A percentile compares a stretch with the other conserved stretches of the same genome.
phyloP scores from a whole-genome alignment of 2,797 vertebrate species.

The Microctenopoma steveboyesi region DNA sequence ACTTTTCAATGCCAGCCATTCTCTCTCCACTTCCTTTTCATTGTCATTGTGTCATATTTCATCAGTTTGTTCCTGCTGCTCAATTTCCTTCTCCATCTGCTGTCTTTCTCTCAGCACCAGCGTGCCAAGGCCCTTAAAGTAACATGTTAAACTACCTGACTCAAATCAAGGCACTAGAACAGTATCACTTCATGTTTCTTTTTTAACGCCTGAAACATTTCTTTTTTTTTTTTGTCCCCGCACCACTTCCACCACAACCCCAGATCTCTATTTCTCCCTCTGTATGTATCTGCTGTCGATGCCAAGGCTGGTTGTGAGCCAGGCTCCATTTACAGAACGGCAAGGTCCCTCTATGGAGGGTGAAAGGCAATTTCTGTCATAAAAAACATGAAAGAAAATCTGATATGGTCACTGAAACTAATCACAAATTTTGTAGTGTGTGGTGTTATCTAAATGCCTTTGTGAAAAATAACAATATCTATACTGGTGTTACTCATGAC shows the following conservation, averaged over 20 bases:
- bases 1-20: slow-evolving; percentile 40
- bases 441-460: neutral
- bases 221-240: slow-evolving; percentile 44
- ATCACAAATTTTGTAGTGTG: neutral
- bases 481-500: no score
- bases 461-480: no score
- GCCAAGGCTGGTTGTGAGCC: slow-evolving; percentile 42
- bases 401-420: slow-evolving; percentile 21
- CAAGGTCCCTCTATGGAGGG: slow-evolving; percentile 42
- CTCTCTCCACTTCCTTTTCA: slow-evolving; percentile 34
- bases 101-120: slow-evolving; percentile 38
- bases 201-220: slow-evolving; percentile 43
- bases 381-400: slow-evolving; percentile 26
- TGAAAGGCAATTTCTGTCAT: slow-evolving; percentile 43
- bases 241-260: neutral
- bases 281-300: slow-evolving; percentile 19
- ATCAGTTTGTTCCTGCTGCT: slow-evolving; percentile 34
- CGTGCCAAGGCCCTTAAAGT: slow-evolving; percentile 36
- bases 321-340: slow-evolving; percentile 51
- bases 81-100: slow-evolving; percentile 57
- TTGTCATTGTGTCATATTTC: slow-evolving; percentile 43
- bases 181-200: slow-evolving; percentile 27
- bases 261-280: neutral
- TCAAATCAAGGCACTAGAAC: slow-evolving; percentile 43
- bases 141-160: slow-evolving; percentile 43